phyloP scores from a whole-genome alignment of 2,113 vertebrate species.

The Micromys minutus region DNA sequence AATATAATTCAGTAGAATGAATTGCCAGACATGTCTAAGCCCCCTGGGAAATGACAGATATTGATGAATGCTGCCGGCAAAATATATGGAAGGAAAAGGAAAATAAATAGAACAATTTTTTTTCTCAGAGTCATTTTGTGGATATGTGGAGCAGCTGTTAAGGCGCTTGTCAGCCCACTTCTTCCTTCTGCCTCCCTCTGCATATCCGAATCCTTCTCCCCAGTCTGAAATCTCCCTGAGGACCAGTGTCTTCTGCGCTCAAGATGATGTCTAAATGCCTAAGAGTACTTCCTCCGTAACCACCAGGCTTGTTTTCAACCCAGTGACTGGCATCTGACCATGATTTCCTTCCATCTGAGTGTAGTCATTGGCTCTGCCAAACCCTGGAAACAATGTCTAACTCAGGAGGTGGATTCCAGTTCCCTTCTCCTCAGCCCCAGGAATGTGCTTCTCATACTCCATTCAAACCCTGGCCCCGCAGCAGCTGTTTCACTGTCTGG shows the following conservation, averaged over 20 bases:
- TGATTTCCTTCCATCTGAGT: neutral
- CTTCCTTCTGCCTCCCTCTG: neutral
- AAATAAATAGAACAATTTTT: conserved; percentile 78
- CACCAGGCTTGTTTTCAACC: neutral
- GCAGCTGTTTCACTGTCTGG: neutral
- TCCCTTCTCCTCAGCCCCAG: neutral
- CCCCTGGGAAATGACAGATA: conserved; percentile 81
- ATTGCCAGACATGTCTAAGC: conserved; percentile 66
- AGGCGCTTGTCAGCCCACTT: conserved; percentile 23
- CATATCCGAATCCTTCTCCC: neutral
- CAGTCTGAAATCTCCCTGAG: neutral
- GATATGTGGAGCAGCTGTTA: conserved; percentile 61
- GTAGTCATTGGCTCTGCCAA: neutral
- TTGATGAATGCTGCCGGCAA: conserved; percentile 80
- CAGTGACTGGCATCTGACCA: neutral
- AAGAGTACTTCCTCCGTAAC: neutral
- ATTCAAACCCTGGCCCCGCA: neutral
- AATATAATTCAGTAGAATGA: conserved; percentile 77
- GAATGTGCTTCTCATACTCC: neutral
- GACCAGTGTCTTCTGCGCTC: neutral
- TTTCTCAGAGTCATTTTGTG: conserved; percentile 58
- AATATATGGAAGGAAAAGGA: conserved; percentile 80
- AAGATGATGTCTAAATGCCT: neutral
- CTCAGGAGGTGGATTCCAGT: neutral
- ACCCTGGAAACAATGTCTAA: neutral